Base-by-base conservation (phyloP, 2,888 invertebrate species). In the Pristionchus fissidentatus region DNA sequence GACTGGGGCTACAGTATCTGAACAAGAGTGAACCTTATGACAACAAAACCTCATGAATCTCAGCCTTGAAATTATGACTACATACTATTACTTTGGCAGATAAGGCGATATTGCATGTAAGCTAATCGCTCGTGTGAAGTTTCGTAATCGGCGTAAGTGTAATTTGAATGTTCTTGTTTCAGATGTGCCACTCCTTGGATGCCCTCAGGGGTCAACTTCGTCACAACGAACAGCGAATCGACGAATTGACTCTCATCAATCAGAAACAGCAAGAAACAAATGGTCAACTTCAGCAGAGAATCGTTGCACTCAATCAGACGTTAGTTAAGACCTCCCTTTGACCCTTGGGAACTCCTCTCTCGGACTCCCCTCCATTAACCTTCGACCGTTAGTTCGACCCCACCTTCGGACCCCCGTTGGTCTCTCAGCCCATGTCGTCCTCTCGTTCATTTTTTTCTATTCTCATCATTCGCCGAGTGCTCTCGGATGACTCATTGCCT, bases 181-280 rank as follows among this genome's bases (percentile, higher is more conserved):
- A 83, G 83, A 57, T 35, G 3, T 57, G 57, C 8, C 83, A 85
- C 80, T 84, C 60, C 62, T 84, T 73, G 8, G 85, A 84, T 15
- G 82, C 83, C 22, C 80, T 84, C 57, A 77, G 49, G 77, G 89
- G 87, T 19, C 87, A 88, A 60, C 75, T 89, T 13, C 79, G 84
- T 35, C 85, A 88, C 66, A 84, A 85, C 41, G 89, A 88, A 32
- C 88, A 88, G 82, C 78, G 88, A 78, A 85, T 89, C 19, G 86
- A 89, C 32, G 89, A 89, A 57, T 73, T 89, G 77, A 87, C 84
- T 15, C 80, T 80, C 43, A 73, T 81, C 41, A 89, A 87, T 66
- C 87, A 88, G 26, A 85, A 70, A n/a, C 83, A 87, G 46, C 85
- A 86, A 62, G 73, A 84, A 13, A 80, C 85, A 22, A 89, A 89